phyloP scores from a whole-genome alignment of 2,888 invertebrate species.

The Aphidius colemani region DNA sequence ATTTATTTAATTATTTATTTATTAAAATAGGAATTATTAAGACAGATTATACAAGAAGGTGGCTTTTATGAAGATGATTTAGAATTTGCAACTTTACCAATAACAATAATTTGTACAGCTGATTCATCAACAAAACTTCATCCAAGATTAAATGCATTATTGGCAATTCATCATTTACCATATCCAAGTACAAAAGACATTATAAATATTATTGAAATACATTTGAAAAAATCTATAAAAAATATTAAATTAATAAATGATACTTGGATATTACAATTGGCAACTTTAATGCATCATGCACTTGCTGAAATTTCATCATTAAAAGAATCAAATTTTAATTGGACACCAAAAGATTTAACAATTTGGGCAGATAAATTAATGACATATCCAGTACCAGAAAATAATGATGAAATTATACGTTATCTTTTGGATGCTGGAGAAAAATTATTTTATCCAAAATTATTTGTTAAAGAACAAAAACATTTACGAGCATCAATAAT shows the following conservation, averaged over 20 bases:
- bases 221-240: conserved; percentile 44
- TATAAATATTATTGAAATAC: conserved; percentile 47
- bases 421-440: conserved; percentile 48
- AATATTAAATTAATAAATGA: background rate
- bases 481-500: conserved; percentile 46
- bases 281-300: conserved; percentile 45
- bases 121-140: conserved; percentile 49
- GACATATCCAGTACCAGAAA: conserved; percentile 47
- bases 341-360: conserved; percentile 49
- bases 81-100: conserved; percentile 52
- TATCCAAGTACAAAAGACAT: conserved; percentile 45
- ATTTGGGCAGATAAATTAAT: conserved; percentile 48
- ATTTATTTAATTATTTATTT: no score
- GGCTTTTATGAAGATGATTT: conserved; percentile 58
- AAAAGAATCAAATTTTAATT: conserved; percentile 35
- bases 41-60: conserved; percentile 53
- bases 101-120: conserved; percentile 49
- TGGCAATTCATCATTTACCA: conserved; percentile 50
- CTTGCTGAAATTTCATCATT: conserved; percentile 38
- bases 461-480: conserved; percentile 40
- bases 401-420: conserved; percentile 39
- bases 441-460: conserved; percentile 46
- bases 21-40: conserved; percentile 48
- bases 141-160: conserved; percentile 50
- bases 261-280: conserved; percentile 39